Evolutionary conservation across 2,113 vertebrate genomes (phyloP), one percentile per base, ranked within the genome.

Genomic region (Brachyhypopomus occidentalis): DNA sequence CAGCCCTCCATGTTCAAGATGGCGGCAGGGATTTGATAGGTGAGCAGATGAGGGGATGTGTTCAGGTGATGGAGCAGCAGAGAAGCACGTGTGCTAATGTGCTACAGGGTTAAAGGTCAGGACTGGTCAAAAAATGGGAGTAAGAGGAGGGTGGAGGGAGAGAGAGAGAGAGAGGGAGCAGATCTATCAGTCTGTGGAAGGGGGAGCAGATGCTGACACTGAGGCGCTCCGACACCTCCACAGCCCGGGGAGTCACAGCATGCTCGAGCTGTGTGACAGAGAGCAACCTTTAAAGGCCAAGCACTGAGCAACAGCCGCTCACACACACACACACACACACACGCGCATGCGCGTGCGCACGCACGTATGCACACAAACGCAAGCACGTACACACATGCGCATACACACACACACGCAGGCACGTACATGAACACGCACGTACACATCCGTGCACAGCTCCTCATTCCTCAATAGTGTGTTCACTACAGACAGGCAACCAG

Each of bases 261-360:
- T 86, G 83, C 89, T 89, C 89, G 90, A 90, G 90, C 87, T 88
- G 87, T 89, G 91, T 92, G 91, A 92, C 92, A 94, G 91, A 92
- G 89, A 88, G 91, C 89, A 93, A 93, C 91, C 91, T 94, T 93
- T 94, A 94, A 94, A 94, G 91, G 92, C 92, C 92, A 93, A 85
- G 88, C 75, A 83, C 89, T 90, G 90, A 91, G 89, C 89, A 85
- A 88, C 88, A 90, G 82, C 90, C 92, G 87, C 56, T 52, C 70
- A 34, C 75, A 19, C 64, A 36, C 69, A 59, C 23, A 72, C 19
- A 80, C 56, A 69, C 72, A 59, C 72, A 41, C 59, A 74, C 11
- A 67, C 52, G 58, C n/a, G n/a, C n/a, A n/a, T n/a, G n/a, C n/a
- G n/a, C n/a, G n/a, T n/a, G n/a, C n/a, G n/a, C n/a, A n/a, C n/a